These are phyloP conservation scores for Stercorarius parasiticus DNA, from an alignment of 2,113 vertebrate genomes.

Conservation along the genomic window DNA sequence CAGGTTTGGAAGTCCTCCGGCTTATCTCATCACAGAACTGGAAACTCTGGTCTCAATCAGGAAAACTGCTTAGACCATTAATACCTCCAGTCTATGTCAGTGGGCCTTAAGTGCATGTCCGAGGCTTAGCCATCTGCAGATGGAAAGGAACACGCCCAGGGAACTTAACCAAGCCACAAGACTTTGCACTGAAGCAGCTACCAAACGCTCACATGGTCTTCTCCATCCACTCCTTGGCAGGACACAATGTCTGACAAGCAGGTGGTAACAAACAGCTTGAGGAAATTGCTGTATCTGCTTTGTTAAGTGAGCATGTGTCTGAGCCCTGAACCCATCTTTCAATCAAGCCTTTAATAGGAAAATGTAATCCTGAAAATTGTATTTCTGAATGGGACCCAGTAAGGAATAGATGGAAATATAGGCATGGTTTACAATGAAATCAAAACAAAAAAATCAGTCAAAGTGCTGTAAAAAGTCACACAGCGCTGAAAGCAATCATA, in stretches of 20 bases:
- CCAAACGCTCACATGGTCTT: neutral
- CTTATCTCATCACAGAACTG: neutral
- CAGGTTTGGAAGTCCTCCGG: neutral
- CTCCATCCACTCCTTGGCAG: neutral
- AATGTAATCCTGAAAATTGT: neutral
- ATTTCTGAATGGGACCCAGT: neutral
- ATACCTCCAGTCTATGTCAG: neutral
- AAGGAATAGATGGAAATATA: neutral
- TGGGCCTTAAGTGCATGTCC: neutral
- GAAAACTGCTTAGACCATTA: neutral
- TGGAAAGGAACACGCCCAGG: neutral
- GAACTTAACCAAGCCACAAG: neutral
- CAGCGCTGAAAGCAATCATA: neutral
- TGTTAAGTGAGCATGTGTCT: neutral
- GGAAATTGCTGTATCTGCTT: slow-evolving; percentile 21
- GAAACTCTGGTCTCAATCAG: neutral
- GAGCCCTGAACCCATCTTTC: slow-evolving; percentile 26
- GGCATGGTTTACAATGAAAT: neutral
- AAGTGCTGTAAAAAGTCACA: neutral
- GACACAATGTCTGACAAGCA: neutral
- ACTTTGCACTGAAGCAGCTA: neutral
- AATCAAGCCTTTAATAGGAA: neutral
- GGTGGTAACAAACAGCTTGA: slow-evolving; percentile 33
- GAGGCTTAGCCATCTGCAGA: neutral
- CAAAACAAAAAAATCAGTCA: neutral